Evolutionary conservation across 2,888 invertebrate genomes (phyloP).

Genomic region (Dryadula phaetusa): DNA sequence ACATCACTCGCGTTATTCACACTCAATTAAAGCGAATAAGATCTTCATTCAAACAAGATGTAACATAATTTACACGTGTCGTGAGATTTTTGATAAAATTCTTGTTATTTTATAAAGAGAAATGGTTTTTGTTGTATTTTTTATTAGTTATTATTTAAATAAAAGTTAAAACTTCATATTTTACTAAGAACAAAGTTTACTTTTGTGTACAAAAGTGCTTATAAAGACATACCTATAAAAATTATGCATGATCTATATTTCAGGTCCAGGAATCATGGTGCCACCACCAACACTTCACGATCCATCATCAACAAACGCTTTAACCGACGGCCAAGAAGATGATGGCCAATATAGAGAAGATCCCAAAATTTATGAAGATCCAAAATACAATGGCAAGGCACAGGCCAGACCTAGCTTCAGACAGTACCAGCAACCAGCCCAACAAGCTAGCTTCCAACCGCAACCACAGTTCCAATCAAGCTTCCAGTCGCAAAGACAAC

Average conservation of each 20-base stretch:
- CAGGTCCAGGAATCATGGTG: constrained; percentile 89
- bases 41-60: constrained; percentile 9
- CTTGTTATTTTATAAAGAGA: too few species aligned
- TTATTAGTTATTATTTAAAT: too few species aligned
- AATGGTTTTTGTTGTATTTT: too few species aligned
- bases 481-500: constrained; percentile 45
- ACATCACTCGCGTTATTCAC: constrained; percentile 36
- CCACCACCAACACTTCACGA: constrained; percentile 90
- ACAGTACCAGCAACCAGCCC: constrained; percentile 61
- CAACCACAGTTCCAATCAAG: constrained; percentile 49
- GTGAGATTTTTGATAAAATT: too few species aligned
- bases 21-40: constrained; percentile 26
- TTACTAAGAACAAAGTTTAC: too few species aligned
- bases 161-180: too few species aligned
- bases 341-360: constrained; percentile 95
- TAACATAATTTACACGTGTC: not conserved
- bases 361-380: constrained; percentile 90
- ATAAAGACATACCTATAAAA: too few species aligned
- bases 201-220: too few species aligned
- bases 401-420: constrained; percentile 58
- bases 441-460: constrained; percentile 52
- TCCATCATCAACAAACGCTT: constrained; percentile 68
- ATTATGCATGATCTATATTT: not conserved
- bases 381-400: constrained; percentile 81
- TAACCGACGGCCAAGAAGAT: constrained; percentile 88